These are phyloP conservation scores for Eolophus roseicapilla DNA, from an alignment of 2,113 vertebrate genomes.

Conservation along the genomic window DNA sequence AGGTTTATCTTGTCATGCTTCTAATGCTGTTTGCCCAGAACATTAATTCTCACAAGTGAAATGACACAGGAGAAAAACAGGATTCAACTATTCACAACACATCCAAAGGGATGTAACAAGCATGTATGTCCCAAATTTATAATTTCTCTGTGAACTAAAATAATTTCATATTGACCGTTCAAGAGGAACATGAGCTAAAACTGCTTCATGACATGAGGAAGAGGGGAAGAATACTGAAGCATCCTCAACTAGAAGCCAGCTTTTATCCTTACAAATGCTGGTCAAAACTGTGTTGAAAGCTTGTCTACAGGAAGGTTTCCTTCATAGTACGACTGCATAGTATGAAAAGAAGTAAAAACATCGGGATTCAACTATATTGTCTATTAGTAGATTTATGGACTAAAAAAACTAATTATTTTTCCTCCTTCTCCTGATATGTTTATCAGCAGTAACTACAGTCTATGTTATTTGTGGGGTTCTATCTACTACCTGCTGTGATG, in stretches of 20 bases:
- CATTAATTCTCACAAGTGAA: not conserved
- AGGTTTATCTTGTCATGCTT: not conserved
- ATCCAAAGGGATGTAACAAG: not conserved
- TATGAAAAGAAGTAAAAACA: not conserved
- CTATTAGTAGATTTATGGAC: not conserved
- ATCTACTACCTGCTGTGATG: not conserved
- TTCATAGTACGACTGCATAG: not conserved
- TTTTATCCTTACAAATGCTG: not conserved
- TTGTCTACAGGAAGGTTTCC: not conserved
- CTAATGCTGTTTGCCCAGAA: not conserved
- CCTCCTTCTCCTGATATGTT: not conserved
- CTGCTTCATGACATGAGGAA: not conserved
- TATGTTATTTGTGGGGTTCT: not conserved
- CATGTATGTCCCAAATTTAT: rapidly evolving
- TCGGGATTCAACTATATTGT: not conserved
- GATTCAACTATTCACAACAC: not conserved
- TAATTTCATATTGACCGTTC: not conserved
- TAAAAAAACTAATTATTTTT: not conserved
- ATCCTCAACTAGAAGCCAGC: not conserved
- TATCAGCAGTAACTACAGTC: not conserved
- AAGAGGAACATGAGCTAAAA: not conserved
- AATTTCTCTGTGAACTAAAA: not conserved
- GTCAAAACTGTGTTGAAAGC: not conserved
- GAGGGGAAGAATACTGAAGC: not conserved
- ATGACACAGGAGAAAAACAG: not conserved